phyloP scores from a whole-genome alignment of 2,797 vertebrate species.

The Morelia viridis region DNA sequence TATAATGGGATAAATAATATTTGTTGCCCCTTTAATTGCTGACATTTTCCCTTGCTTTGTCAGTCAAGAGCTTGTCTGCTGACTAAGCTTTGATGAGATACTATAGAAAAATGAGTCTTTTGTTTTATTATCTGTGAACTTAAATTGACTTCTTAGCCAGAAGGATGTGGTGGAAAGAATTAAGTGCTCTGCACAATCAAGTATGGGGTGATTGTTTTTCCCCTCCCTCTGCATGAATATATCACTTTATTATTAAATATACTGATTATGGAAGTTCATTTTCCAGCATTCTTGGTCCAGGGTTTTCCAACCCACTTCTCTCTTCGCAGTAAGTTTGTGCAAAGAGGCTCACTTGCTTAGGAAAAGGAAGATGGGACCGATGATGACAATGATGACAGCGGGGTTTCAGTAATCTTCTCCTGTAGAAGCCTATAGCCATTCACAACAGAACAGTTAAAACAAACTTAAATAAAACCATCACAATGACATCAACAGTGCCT shows the following conservation, averaged over 20 bases:
- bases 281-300: background rate
- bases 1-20: conserved; percentile 16
- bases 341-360: background rate
- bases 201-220: background rate
- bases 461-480: background rate
- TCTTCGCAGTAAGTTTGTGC: background rate
- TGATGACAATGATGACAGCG: background rate
- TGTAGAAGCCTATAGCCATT: background rate
- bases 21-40: background rate
- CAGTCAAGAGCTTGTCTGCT: background rate
- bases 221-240: background rate
- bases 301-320: background rate
- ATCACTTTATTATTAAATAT: background rate
- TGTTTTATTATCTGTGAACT: background rate
- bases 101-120: background rate
- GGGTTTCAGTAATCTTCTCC: background rate
- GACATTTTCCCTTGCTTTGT: background rate
- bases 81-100: background rate
- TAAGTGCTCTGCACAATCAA: background rate
- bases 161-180: background rate
- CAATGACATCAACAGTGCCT: background rate
- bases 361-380: background rate
- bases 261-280: background rate
- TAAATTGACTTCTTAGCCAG: background rate
- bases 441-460: background rate